Conservation (phyloP, 1,140 invertebrate genomes). For the Zaprionus ghesquierei region DNA sequence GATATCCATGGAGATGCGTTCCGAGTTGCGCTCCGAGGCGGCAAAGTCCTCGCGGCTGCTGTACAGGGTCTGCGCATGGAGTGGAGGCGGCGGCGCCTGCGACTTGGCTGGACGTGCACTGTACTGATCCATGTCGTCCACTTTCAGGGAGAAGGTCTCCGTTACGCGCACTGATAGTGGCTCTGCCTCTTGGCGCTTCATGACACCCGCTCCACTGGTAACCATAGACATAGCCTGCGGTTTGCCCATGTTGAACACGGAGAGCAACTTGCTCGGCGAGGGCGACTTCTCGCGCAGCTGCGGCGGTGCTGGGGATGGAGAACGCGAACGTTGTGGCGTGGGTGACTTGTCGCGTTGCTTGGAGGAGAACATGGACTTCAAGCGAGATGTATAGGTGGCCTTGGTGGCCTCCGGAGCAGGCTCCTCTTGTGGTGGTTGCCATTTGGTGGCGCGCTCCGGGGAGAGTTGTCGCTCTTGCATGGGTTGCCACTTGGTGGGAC, state of each 20-base stretch:
- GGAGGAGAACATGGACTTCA: constrained; percentile 69
- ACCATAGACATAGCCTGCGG: constrained; percentile 63
- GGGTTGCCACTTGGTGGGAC: constrained; percentile 39
- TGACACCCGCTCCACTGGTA: constrained; percentile 33
- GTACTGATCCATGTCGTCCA: constrained; percentile 82
- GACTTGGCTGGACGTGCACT: constrained; percentile 52
- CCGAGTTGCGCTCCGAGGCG: constrained; percentile 54
- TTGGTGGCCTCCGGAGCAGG: constrained; percentile 55
- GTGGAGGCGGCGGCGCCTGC: constrained; percentile 18
- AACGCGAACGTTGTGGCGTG: constrained; percentile 43
- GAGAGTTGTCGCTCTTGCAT: constrained; percentile 34
- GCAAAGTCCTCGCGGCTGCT: constrained; percentile 75
- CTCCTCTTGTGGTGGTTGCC: constrained; percentile 29
- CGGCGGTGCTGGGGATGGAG: constrained; percentile 29
- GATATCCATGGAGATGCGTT: constrained; percentile 57
- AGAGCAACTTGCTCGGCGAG: constrained; percentile 51
- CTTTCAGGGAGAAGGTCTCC: constrained; percentile 77
- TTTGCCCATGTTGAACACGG: constrained; percentile 61
- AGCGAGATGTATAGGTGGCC: constrained; percentile 62
- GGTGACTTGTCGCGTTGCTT: constrained; percentile 54
- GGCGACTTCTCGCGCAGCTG: constrained; percentile 58
- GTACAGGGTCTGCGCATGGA: constrained; percentile 61
- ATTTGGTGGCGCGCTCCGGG: constrained; percentile 32
- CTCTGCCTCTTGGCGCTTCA: constrained; percentile 63
- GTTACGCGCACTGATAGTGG: constrained; percentile 69